A percentile compares a stretch with the other conserved stretches of the same genome.
Evolutionary conservation across 2,113 vertebrate genomes (phyloP).

Genomic region (Aegithalos caudatus): DNA sequence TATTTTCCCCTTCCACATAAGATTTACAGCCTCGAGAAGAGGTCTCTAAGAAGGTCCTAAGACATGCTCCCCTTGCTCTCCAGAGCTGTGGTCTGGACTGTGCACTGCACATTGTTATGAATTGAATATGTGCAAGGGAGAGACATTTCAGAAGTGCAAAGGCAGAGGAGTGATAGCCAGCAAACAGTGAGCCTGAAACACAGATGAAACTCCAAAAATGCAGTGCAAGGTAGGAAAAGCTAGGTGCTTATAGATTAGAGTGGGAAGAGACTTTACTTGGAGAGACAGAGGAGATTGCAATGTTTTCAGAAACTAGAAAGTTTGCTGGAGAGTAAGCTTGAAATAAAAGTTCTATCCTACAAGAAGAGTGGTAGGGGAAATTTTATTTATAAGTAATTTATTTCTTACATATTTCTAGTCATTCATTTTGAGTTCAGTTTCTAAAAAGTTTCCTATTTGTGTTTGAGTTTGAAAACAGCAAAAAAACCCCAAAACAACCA

Average conservation of each 20-base stretch:
- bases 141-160: not conserved
- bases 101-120: not conserved
- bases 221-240: not conserved
- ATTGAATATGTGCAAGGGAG: rapidly evolving
- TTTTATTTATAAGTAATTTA: not conserved
- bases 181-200: not conserved
- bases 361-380: not conserved
- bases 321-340: not conserved
- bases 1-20: not conserved
- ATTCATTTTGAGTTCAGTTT: not conserved
- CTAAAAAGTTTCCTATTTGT: not conserved
- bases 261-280: not conserved
- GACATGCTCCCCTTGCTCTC: not conserved
- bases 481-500: no score
- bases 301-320: not conserved
- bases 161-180: not conserved
- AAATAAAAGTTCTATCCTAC: not conserved
- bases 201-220: not conserved
- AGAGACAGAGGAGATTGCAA: not conserved
- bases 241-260: rapidly evolving
- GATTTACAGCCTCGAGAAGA: not conserved
- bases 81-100: not conserved
- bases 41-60: not conserved
- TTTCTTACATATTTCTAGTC: not conserved
- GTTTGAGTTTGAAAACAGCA: not conserved